Evolutionary conservation across 2,113 vertebrate genomes (phyloP).

Genomic region (Colaptes auratus): DNA sequence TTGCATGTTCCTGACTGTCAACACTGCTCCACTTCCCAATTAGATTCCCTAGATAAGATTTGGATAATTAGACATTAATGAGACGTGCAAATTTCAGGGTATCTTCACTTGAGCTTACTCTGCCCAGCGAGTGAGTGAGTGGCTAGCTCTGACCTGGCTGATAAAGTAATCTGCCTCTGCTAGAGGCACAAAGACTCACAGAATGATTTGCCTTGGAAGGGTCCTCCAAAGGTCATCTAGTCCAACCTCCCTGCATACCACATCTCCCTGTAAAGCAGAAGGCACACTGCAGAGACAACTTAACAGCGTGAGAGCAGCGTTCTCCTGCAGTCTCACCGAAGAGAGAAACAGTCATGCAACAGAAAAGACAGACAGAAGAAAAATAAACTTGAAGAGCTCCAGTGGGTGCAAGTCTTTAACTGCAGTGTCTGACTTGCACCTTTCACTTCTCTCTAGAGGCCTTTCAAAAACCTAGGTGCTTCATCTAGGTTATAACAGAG

Average conservation of each 20-base stretch:
- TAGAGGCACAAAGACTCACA: background rate
- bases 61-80: background rate
- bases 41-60: background rate
- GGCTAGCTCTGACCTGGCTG: background rate
- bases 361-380: background rate
- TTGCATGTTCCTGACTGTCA: background rate
- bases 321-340: background rate
- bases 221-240: no score
- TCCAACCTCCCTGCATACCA: background rate
- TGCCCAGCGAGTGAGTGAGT: background rate
- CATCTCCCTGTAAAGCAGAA: background rate
- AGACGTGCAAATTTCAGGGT: background rate
- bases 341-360: background rate
- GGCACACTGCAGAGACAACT: background rate
- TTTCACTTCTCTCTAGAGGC: background rate
- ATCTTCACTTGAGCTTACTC: background rate
- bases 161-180: background rate
- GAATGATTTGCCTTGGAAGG: no score
- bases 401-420: background rate
- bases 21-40: background rate
- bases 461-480: background rate
- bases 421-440: background rate
- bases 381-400: background rate
- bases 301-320: background rate
- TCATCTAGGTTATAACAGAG: background rate